Evolutionary conservation across 1,140 invertebrate genomes (phyloP), one percentile per base, ranked within the genome.

Genomic region (Listronotus bonariensis): DNA sequence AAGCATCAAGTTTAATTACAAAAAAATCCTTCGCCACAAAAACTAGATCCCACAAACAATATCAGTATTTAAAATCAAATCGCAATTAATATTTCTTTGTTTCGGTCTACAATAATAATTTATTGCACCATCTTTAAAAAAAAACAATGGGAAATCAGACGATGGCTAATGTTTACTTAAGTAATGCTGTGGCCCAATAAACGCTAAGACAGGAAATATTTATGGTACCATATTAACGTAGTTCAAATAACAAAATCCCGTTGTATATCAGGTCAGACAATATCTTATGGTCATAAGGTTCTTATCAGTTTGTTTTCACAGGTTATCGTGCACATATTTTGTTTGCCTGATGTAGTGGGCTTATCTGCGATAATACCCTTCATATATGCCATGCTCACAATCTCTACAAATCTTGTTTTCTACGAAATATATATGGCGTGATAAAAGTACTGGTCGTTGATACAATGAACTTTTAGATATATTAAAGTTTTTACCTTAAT

Each of bases 211-310:
- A 60, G 64, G 64, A 66, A 49, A 66, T 66, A 66, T 66, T 66
- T 66, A 66, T 56, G 42, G 56, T 45, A 11, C 15, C n/a, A 42
- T 60, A 66, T 41, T 59, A 59, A 34, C 53, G n/a, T 49, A 56
- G 56, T 41, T 56, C 52, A 57, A 59, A 66, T 66, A 66, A 38
- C 40, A 38, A 66, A 66, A 66, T 66, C 64, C 64, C 46, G 54
- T 66, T 56, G 64, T 66, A 66, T 66, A 66, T 66, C 64, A 66
- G 64, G 64, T 66, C 64, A 66, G 64, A 66, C 64, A 66, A 66
- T 66, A 66, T 66, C 57, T 59, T 66, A 54, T 66, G 63, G 63
- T 65, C 63, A 65, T 65, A 65, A 65, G 63, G 45, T 36, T 52
- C 34, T 65, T 65, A 65, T 65, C 63, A 59, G 54, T 58, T 65